These are phyloP conservation scores for Naso thynnoides DNA, from an alignment of 2,797 vertebrate genomes.

Conservation along the genomic window DNA sequence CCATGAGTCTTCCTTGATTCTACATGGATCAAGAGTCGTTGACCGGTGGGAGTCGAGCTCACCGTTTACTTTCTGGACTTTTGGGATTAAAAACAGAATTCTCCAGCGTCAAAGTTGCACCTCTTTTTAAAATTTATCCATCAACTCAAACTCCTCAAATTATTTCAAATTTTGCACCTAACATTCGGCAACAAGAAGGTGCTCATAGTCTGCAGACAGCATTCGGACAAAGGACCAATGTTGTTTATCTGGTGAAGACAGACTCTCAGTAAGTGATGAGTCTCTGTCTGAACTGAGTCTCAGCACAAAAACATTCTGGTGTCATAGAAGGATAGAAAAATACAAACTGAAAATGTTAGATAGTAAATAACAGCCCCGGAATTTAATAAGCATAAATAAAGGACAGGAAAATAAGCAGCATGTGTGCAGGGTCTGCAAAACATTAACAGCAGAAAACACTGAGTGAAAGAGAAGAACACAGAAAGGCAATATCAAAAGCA, in stretches of 20 bases:
- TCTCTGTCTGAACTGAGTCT: neutral
- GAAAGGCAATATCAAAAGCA: constrained; percentile 7
- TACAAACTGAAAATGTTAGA: neutral
- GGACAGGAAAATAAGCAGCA: neutral
- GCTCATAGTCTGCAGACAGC: neutral
- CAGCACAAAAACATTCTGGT: neutral
- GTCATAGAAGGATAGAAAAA: neutral
- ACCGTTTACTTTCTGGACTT: no score
- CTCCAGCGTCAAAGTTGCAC: neutral
- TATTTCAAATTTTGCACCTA: neutral
- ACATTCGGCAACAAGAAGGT: neutral
- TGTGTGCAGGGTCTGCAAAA: neutral
- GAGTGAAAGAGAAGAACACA: constrained; percentile 5
- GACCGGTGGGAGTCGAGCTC: no score
- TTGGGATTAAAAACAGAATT: neutral
- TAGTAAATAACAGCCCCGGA: constrained; percentile 6
- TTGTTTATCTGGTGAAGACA: constrained; percentile 19
- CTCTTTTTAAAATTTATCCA: neutral
- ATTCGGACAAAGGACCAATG: neutral
- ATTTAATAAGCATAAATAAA: constrained; percentile 23
- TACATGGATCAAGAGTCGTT: no score
- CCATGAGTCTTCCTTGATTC: no score
- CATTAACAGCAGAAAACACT: neutral
- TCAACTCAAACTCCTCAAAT: neutral
- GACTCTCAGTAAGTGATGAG: neutral